These are phyloP conservation scores for Chamaetylas fuelleborni DNA, from an alignment of 2,113 vertebrate species.

Conservation along the genomic window DNA sequence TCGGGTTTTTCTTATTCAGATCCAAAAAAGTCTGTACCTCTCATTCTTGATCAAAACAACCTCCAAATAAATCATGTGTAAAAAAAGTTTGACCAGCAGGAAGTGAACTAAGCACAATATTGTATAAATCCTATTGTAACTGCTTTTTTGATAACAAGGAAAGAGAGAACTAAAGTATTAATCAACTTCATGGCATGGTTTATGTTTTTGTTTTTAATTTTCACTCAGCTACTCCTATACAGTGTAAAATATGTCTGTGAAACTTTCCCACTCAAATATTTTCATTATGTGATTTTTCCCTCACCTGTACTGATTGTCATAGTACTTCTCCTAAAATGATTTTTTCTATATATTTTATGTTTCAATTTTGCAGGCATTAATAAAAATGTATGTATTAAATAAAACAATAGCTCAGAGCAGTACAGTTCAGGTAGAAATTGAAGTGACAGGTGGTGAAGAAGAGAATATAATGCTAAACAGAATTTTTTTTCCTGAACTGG, in stretches of 20 bases:
- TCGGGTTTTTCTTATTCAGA: not conserved
- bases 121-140: not conserved
- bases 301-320: not conserved
- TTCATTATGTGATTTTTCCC: not conserved
- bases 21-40: not conserved
- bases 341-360: not conserved
- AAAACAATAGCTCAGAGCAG: not conserved
- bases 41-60: not conserved
- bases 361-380: not conserved
- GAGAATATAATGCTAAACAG: not conserved
- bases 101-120: not conserved
- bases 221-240: not conserved
- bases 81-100: not conserved
- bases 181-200: not conserved
- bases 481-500: not conserved
- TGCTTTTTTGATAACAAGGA: not conserved
- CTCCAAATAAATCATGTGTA: not conserved
- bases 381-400: not conserved
- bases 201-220: not conserved
- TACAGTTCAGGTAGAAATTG: not conserved
- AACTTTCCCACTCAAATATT: not conserved
- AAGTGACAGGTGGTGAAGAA: not conserved
- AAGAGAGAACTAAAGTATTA: not conserved
- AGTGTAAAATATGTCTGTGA: not conserved
- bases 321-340: not conserved